Conservation (phyloP, 2,113 vertebrate genomes). For the Hemiscyllium ocellatum region DNA sequence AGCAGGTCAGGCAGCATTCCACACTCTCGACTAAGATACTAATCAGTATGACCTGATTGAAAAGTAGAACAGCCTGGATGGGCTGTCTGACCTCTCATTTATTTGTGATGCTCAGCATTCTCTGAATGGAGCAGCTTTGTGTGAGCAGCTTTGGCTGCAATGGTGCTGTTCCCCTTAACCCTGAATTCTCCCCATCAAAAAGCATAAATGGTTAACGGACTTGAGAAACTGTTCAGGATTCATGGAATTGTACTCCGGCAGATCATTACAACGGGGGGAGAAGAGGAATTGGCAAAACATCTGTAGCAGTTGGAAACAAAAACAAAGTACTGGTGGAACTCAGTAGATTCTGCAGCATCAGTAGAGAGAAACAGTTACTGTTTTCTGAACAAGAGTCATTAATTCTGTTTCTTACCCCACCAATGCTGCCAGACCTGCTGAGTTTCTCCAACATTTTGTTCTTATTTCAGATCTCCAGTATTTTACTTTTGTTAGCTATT, state of each 20-base stretch:
- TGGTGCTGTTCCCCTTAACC: background rate
- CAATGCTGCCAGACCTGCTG: no score
- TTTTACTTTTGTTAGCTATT: no score
- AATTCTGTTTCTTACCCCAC: no score
- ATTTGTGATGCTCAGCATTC: background rate
- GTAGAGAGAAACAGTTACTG: no score
- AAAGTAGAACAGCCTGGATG: background rate
- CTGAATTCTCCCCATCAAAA: background rate
- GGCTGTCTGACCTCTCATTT: background rate
- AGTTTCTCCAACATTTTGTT: no score
- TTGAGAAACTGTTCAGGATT: background rate
- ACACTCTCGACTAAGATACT: no score
- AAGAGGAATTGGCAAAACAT: background rate
- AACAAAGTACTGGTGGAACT: no score
- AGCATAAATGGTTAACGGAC: background rate
- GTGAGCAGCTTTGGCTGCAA: background rate
- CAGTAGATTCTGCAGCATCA: no score
- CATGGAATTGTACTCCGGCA: background rate
- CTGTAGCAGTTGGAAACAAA: background rate
- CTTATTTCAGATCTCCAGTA: no score
- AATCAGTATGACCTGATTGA: background rate
- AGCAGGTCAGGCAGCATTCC: no score
- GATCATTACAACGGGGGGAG: background rate
- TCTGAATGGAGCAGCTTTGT: background rate
- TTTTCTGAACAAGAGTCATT: no score